A percentile compares a stretch with the other conserved stretches of the same genome.
phyloP scores from a whole-genome alignment of 1,140 invertebrate species.

The Vollenhovia emeryi region DNA sequence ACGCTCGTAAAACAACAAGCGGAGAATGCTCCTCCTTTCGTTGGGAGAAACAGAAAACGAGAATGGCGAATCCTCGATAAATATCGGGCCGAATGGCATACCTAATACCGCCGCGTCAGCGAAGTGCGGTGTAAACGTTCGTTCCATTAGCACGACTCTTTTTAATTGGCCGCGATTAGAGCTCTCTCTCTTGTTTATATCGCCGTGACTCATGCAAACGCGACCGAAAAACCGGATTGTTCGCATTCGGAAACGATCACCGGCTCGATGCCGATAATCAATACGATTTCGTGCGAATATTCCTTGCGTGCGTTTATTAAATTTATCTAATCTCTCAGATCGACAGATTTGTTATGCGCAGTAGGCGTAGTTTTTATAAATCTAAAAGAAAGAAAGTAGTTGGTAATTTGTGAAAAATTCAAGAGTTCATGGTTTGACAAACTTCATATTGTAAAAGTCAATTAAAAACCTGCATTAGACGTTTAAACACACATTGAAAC shows the following conservation, averaged over 20 bases:
- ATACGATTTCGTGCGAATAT: conserved; percentile 3
- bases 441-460: neutral
- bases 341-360: neutral
- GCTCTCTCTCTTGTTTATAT: conserved; percentile 34
- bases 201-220: conserved; percentile 9
- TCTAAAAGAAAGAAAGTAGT: neutral
- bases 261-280: neutral
- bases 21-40: conserved; percentile 12
- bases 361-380: neutral
- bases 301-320: neutral
- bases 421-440: neutral
- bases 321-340: neutral
- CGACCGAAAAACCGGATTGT: conserved; percentile 19
- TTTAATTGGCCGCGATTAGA: conserved; percentile 56
- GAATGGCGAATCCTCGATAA: conserved; percentile 41
- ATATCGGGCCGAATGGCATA: conserved; percentile 54
- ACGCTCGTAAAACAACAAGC: conserved; percentile 55
- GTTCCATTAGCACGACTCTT: conserved; percentile 50
- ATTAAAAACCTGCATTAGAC: neutral
- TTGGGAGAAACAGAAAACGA: conserved; percentile 34
- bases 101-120: conserved; percentile 47
- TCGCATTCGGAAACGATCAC: conserved; percentile 8
- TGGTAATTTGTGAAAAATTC: neutral
- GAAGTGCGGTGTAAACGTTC: conserved; percentile 59
- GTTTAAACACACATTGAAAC: neutral